Base-by-base conservation (phyloP, 2,113 vertebrate species). In the Oostethus manadensis region DNA sequence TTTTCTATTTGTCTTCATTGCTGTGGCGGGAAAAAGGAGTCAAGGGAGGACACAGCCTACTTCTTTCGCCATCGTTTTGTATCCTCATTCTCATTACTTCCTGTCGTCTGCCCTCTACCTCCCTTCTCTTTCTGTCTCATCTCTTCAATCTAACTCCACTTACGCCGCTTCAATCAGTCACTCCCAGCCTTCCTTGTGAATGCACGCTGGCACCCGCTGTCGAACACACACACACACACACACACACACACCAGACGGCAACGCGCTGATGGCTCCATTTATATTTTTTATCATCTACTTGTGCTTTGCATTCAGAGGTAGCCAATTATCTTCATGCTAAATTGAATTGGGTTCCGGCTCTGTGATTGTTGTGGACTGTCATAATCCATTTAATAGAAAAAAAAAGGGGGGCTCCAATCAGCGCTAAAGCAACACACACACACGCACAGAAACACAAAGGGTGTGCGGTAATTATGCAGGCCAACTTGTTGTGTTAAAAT, bases 311-410 rank as follows among this genome's bases (percentile, higher is more conserved):
- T 78, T 78, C 73, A 73, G 77, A 72, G 70, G 75, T 74, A 68
- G 48, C 78, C 75, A 83, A 86, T 88, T 81, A 88, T 84, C 71
- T 57, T 72, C 79, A 79, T 85, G 75, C 77, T 82, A 84, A 86
- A 80, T 85, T 84, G 68, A 84, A 85, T 85, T 84, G 74, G 68
- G 81, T 86, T 85, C 80, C 75, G 68, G 77, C 66, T 65, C 71
- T 71, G 68, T 84, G 75, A 71, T 77, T 84, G 80, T 81, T 84
- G 81, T 80, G 74, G 77, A 80, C 79, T 73, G 64, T 70, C 51
- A 62, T 74, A 65, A 86, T 83, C 78, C 66, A 79, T 76, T 84
- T 76, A 73, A 68, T 82, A 51, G 26, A 29, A 29, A 33, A 79
- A 82, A 74, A 70, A 45, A 38, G 73, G 80, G 60, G 73, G 80